phyloP scores from a whole-genome alignment of 2,797 vertebrate genomes.

The Erethizon dorsatum region DNA sequence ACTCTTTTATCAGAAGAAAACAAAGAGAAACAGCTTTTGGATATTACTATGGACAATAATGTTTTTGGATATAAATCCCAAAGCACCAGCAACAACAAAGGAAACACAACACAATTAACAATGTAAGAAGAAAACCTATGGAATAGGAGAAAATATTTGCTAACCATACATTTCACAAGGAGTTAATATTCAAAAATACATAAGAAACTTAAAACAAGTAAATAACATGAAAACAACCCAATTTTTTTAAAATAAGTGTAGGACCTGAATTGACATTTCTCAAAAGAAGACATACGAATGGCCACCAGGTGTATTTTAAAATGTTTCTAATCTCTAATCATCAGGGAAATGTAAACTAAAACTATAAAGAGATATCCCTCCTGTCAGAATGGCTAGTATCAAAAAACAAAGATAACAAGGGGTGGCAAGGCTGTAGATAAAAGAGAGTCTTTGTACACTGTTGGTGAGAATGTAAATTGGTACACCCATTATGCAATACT shows the following conservation, averaged over 20 bases:
- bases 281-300: not conserved
- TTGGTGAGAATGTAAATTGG: not conserved
- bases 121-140: not conserved
- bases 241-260: not conserved
- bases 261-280: not conserved
- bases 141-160: not conserved
- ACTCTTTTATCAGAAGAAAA: not conserved
- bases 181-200: not conserved
- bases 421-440: not conserved
- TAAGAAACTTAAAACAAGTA: not conserved
- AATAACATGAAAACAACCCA: not conserved
- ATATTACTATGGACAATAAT: not conserved
- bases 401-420: not conserved
- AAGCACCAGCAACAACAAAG: not conserved
- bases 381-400: not conserved
- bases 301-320: not conserved
- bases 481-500: not conserved
- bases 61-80: not conserved
- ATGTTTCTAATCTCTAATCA: not conserved
- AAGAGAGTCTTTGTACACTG: not conserved
- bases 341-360: not conserved
- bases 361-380: not conserved
- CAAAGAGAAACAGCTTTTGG: not conserved
- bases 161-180: not conserved
- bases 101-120: not conserved